These are phyloP conservation scores for Hypselothyrea guttata DNA, from an alignment of 2,888 invertebrate genomes.

Conservation along the genomic window DNA sequence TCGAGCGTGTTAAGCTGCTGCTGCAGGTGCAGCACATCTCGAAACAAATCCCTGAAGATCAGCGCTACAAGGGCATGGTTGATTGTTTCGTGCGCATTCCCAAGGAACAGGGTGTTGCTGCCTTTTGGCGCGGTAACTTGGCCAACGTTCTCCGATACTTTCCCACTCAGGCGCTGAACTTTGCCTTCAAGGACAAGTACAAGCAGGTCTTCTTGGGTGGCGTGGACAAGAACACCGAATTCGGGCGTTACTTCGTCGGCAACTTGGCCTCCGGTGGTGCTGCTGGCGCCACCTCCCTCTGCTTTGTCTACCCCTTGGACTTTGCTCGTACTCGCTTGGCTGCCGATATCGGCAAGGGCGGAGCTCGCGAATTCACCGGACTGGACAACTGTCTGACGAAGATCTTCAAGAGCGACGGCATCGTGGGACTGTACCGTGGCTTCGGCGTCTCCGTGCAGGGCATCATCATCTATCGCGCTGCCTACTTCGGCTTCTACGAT, in stretches of 20 bases:
- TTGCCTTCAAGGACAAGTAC: slow-evolving; percentile 97
- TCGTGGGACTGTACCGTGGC: slow-evolving; percentile 94
- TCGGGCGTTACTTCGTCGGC: slow-evolving; percentile 93
- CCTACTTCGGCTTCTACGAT: slow-evolving; percentile 98
- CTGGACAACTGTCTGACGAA: slow-evolving; percentile 93
- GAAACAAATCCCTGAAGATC: slow-evolving; percentile 92
- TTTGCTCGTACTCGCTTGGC: slow-evolving; percentile 94
- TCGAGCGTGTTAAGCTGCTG: slow-evolving; percentile 96
- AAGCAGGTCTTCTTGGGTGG: slow-evolving; percentile 92
- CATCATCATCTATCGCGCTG: slow-evolving; percentile 97
- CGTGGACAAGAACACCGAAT: slow-evolving; percentile 94
- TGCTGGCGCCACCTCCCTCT: slow-evolving; percentile 95
- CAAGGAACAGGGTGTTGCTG: slow-evolving; percentile 92
- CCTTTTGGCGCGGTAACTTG: slow-evolving; percentile 96
- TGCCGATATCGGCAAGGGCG: slow-evolving; percentile 94
- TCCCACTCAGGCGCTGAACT: slow-evolving; percentile 97
- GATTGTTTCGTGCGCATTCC: slow-evolving; percentile 94
- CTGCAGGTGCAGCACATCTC: slow-evolving; percentile 97
- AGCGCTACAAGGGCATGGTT: slow-evolving; percentile 96
- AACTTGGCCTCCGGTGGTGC: slow-evolving; percentile 97
- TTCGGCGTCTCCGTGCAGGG: slow-evolving; percentile 98
- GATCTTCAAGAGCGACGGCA: slow-evolving; percentile 94
- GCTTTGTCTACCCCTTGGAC: slow-evolving; percentile 97
- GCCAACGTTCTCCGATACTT: slow-evolving; percentile 98
- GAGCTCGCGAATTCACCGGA: slow-evolving; percentile 93